Base-by-base conservation (phyloP, 2,113 vertebrate genomes). In the Calyptomena viridis region DNA sequence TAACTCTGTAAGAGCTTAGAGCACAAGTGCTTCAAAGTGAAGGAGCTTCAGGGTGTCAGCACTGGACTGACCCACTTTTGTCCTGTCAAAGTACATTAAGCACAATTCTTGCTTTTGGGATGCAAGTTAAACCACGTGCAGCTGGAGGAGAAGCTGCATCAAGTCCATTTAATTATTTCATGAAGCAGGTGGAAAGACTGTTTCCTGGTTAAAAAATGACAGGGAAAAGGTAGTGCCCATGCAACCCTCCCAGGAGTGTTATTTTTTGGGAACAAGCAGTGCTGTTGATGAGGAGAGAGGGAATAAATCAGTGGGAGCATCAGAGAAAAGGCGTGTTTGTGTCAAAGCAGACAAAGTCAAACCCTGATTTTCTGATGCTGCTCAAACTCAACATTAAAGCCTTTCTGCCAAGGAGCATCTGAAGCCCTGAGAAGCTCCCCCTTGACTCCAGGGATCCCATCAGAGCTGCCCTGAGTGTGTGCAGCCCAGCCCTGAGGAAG, bases 1-100 rank as follows among this genome's bases (percentile, higher is more conserved):
- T 33, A 72, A 40, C 40, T 74, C 60, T 27, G 50, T 8, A 20
- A 42, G 35, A 78, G 55, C 66, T 63, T 20, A 49, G 33, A 81
- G 69, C 79, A 72, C 39, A 50, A 91, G 18, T 44, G 71, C 60
- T 88, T 72, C 30, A 11, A 77, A 78, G 63, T 19, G 46, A 35
- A 60, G 69, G 23, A 87, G 68, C 92, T 84, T 67, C 46, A 22
- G 81, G 53, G 49, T 83, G 83, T 23, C n/a, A 67, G 89, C 60
- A 21, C 52, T 76, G 89, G 72, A 47, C 53, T 96, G 95, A 95
- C 90, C 95, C 94, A 91, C 49, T 89, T 96, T 47, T 59, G 18
- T 72, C 44, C 76, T 84, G 95, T 94, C 90, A 60, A 17, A 84
- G 63, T 28, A 37, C 37, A 21, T 96, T 86, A 94, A 88, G 72